These are phyloP conservation scores for Steinernema carpocapsae DNA, from an alignment of 2,888 invertebrate genomes.

Conservation along the genomic window DNA sequence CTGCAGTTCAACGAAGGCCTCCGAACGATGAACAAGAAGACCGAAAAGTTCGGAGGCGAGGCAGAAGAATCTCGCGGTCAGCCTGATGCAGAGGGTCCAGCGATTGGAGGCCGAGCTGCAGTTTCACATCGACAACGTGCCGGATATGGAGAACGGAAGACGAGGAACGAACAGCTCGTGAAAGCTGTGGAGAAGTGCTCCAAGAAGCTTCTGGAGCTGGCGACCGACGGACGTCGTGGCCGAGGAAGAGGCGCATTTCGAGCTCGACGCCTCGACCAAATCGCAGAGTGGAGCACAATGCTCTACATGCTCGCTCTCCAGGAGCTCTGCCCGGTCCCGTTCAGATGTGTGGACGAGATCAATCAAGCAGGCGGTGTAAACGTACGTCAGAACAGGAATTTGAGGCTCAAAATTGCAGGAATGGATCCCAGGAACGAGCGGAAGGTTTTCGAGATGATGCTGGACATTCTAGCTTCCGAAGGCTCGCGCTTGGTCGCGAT, in stretches of 20 bases:
- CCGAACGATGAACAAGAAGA: not conserved
- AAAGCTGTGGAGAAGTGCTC: no score
- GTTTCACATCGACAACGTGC: not conserved
- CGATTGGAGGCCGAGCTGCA: not conserved
- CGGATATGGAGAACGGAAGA: not conserved
- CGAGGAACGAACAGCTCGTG: not conserved
- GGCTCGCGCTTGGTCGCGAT: no score
- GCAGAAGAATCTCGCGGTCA: not conserved
- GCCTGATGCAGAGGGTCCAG: not conserved
- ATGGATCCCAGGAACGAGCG: conserved; percentile 68
- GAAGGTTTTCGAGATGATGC: conserved; percentile 67
- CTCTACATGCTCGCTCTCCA: conserved; percentile 89
- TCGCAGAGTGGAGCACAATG: conserved; percentile 90
- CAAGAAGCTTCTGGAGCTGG: no score
- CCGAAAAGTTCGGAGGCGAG: not conserved
- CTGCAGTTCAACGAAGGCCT: not conserved
- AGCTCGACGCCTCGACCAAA: conserved; percentile 80
- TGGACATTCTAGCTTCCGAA: conserved; percentile 54
- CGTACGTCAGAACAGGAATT: not conserved
- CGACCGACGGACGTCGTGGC: no score
- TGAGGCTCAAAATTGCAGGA: conserved; percentile 44
- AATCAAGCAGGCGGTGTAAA: conserved; percentile 72
- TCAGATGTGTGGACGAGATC: conserved; percentile 78
- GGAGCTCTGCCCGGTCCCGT: conserved; percentile 85
- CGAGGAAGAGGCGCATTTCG: no score